Evolutionary conservation across 1,140 invertebrate genomes (phyloP).

Genomic region (Conus betulinus): DNA sequence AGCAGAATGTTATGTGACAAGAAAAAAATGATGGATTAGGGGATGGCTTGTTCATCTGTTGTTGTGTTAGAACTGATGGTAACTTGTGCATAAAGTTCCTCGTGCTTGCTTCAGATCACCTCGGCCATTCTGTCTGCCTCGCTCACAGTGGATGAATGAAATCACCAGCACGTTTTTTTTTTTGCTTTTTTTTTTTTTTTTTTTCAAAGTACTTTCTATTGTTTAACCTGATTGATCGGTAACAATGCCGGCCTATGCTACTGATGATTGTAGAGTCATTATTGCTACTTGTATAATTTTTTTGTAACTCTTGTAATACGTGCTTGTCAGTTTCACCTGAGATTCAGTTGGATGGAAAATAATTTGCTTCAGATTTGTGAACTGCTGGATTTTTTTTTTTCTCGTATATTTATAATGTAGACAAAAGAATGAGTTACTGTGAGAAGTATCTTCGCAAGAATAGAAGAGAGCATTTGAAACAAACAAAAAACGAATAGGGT

Average conservation of each 20-base stretch:
- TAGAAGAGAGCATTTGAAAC: neutral
- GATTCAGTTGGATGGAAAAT: neutral
- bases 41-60: no score
- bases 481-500: no score
- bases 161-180: neutral
- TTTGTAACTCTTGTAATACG: neutral
- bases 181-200: neutral
- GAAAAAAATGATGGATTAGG: neutral
- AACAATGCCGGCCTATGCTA: neutral
- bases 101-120: neutral
- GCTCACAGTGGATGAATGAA: neutral
- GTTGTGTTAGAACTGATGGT: neutral
- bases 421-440: neutral
- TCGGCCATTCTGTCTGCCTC: neutral
- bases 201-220: no score
- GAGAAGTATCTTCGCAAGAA: neutral
- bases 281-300: neutral
- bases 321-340: neutral
- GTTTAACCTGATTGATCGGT: neutral
- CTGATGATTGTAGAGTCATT: neutral
- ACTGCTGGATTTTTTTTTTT: conserved; percentile 1
- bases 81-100: neutral
- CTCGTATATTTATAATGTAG: neutral
- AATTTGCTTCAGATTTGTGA: neutral
- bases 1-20: neutral